Percentiles rank a stretch among this genome's conserved stretches.
These are phyloP conservation scores for Agonopterix subpropinquella DNA, from an alignment of 2,888 invertebrate genomes.

Conservation along the genomic window DNA sequence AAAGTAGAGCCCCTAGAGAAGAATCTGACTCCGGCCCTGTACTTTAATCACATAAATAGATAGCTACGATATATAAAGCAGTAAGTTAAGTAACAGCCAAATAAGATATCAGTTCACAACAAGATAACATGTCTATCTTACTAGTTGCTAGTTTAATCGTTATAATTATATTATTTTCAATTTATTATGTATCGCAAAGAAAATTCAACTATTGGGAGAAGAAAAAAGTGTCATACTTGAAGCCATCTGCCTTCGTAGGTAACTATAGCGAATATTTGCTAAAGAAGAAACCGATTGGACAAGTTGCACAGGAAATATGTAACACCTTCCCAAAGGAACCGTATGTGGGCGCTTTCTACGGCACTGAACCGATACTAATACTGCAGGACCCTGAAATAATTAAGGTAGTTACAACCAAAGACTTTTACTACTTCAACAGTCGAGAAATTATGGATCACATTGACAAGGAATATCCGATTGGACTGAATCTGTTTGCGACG, in stretches of 20 bases:
- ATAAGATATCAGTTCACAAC: no score
- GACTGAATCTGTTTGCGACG: slow-evolving; percentile 34
- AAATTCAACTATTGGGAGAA: not conserved
- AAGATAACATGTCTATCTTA: no score
- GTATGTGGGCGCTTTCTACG: slow-evolving; percentile 25
- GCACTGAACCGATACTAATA: slow-evolving; percentile 25
- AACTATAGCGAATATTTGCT: not conserved
- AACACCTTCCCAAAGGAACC: slow-evolving; percentile 22
- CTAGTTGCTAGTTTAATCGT: no score
- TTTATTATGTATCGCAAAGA: no score
- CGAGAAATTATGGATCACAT: slow-evolving; percentile 29
- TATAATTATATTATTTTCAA: no score
- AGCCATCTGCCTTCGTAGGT: not conserved
- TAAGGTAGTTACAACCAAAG: slow-evolving; percentile 24
- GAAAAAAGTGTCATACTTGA: not conserved
- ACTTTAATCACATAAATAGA: no score
- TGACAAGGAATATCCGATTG: slow-evolving; percentile 27
- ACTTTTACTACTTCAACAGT: slow-evolving; percentile 27
- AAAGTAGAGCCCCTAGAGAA: no score
- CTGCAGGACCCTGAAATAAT: slow-evolving; percentile 32
- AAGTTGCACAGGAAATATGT: slow-evolving; percentile 19
- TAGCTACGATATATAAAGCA: no score
- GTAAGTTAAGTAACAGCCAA: no score
- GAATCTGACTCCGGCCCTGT: no score
- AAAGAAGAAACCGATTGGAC: slow-evolving; percentile 8